phyloP scores from a whole-genome alignment of 2,113 vertebrate species.

The Tinamus guttatus region DNA sequence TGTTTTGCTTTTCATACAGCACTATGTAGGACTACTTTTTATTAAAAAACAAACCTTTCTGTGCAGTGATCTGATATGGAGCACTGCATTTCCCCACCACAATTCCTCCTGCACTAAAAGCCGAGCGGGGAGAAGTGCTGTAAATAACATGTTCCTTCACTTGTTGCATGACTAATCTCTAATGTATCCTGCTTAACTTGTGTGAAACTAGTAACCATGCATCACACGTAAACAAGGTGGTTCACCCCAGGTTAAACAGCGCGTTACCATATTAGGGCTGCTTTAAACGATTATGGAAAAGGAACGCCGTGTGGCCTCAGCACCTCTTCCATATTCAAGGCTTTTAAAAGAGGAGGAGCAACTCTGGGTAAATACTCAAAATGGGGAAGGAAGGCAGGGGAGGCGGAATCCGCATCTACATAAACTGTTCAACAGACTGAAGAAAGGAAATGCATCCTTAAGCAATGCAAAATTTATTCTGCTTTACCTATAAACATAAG shows the following conservation, averaged over 20 bases:
- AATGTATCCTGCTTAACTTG: conserved; percentile 32
- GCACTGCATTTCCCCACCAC: neutral
- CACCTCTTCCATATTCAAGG: neutral
- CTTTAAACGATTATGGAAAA: neutral
- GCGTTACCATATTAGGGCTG: conserved; percentile 9
- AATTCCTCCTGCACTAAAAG: neutral
- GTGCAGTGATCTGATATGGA: fast-evolving
- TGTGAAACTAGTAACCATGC: conserved; percentile 44
- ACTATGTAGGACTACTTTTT: neutral
- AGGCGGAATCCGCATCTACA: neutral
- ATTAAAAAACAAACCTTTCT: neutral
- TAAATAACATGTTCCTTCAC: conserved; percentile 22
- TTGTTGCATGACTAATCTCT: conserved; percentile 43
- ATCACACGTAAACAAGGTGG: conserved; percentile 44
- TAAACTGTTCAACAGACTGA: neutral
- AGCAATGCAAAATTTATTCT: neutral
- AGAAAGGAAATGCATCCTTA: neutral
- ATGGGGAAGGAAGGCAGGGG: neutral
- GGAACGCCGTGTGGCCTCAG: conserved; percentile 6
- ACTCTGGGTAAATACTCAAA: neutral
- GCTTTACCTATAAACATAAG: neutral
- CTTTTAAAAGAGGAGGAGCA: neutral
- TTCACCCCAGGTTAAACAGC: conserved; percentile 37
- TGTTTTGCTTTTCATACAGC: neutral
- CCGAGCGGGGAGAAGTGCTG: neutral